Evolutionary conservation across 1,140 invertebrate species (phyloP), one percentile per base, ranked within the genome.

Genomic region (Bombus haemorrhoidalis): DNA sequence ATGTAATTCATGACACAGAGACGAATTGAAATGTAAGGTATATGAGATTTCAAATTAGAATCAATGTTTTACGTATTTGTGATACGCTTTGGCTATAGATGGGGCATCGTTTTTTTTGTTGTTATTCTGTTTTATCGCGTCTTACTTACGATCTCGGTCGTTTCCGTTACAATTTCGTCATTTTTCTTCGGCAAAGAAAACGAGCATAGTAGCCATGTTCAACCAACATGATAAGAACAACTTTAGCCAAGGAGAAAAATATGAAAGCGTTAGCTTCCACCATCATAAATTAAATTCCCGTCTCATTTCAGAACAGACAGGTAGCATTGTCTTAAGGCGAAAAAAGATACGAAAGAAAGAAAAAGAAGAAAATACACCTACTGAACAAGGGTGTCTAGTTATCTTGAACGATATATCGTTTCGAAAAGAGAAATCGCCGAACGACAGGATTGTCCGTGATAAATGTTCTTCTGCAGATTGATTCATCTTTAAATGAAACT

Each of bases 241-340:
- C 22, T n/a, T 72, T 32, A 43, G 22, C 47, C 32, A 4, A 37
- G 64, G 4, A 18, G 80, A 73, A 73, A 73, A 59, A 73, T 81
- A 81, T n/a, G 69, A 41, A 59, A 81, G 68, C 80, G 69, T 73
- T 73, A 32, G 18, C 37, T 41, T 57, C 37, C 25, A 6, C 8
- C 53, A 37, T 34, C 68, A 74, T 82, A 82, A 82, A 82, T 82
- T 82, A 82, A 82, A 82, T 82, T 82, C 53, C 10, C 28, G 37
- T 43, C 37, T 13, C 2, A 57, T 77, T 25, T n/a, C 22, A 25
- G 8, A 22, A 43, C 15, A 22, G n/a, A 74, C 69, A 6, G 22
- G n/a, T 43, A 59, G 47, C 5, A 81, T 57, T 57, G 69, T 73
- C 53, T 74, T 28, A 32, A 10, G 41, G 6, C 0, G 1, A 39